Evolutionary conservation across 2,797 vertebrate species (phyloP).

Genomic region (Microcaecilia unicolor): DNA sequence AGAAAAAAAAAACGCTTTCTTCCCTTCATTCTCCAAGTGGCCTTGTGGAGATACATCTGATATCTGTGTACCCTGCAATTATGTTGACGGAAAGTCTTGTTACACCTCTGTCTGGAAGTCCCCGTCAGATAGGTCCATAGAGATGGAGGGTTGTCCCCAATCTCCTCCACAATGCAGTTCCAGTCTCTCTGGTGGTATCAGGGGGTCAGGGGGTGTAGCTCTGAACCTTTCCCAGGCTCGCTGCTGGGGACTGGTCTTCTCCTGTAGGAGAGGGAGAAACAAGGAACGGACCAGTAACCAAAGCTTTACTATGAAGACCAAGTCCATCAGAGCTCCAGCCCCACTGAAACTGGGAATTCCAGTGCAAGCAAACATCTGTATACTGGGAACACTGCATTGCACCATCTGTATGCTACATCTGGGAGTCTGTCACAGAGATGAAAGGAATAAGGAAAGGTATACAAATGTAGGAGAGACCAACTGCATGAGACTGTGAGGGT

Average conservation of each 20-base stretch:
- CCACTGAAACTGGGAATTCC: too few species aligned
- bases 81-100: conserved; percentile 31
- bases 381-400: too few species aligned
- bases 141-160: conserved; percentile 78
- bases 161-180: conserved; percentile 79
- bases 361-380: too few species aligned
- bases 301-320: too few species aligned
- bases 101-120: conserved; percentile 98
- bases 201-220: conserved; percentile 76
- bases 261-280: conserved; percentile 39
- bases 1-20: not conserved
- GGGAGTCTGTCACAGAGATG: too few species aligned
- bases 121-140: conserved; percentile 75
- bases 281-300: too few species aligned
- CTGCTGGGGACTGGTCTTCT: conserved; percentile 63
- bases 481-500: too few species aligned
- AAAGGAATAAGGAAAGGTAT: too few species aligned
- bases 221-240: conserved; percentile 90
- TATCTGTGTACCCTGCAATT: too few species aligned
- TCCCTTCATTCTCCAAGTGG: conserved; percentile 65
- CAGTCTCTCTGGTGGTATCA: conserved; percentile 79
- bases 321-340: too few species aligned
- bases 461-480: too few species aligned
- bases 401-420: too few species aligned
- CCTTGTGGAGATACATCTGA: conserved; percentile 89